Conservation (phyloP, 2,797 vertebrate species). For the Anabas testudineus region DNA sequence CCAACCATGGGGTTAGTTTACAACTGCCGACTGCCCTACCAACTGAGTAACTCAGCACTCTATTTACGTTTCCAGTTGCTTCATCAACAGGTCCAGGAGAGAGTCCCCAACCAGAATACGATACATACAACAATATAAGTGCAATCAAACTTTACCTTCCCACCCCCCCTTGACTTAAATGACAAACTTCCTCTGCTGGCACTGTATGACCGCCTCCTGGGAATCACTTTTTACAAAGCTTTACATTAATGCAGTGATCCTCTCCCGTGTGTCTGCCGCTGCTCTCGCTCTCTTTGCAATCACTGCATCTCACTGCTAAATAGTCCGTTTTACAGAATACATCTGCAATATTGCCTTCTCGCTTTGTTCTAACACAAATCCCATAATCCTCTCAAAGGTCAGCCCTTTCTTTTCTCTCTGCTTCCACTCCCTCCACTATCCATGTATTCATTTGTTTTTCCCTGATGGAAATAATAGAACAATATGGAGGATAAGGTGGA, state of each 20-base stretch:
- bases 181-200: slow-evolving; percentile 25
- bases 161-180: slow-evolving; percentile 2
- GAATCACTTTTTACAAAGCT: slow-evolving; percentile 18
- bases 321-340: slow-evolving; percentile 62
- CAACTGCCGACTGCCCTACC: too few species aligned
- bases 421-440: slow-evolving; percentile 41
- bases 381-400: slow-evolving; percentile 80
- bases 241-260: slow-evolving; percentile 35
- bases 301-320: slow-evolving; percentile 50
- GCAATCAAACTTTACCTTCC: slow-evolving; percentile 11
- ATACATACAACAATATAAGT: slow-evolving; percentile 18
- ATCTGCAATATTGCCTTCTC: slow-evolving; percentile 66
- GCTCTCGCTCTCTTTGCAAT: slow-evolving; percentile 38
- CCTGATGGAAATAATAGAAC: slow-evolving; percentile 56
- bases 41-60: too few species aligned
- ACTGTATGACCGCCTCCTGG: neutral
- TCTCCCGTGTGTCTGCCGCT: slow-evolving; percentile 33
- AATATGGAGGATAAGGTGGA: slow-evolving; percentile 51
- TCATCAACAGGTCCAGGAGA: neutral
- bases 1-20: too few species aligned
- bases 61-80: neutral
- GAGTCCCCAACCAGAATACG: neutral
- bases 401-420: slow-evolving; percentile 48
- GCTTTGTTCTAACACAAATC: slow-evolving; percentile 76
- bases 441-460: slow-evolving; percentile 53